Evolutionary conservation across 2,888 invertebrate genomes (phyloP).

Genomic region (Colletes collaris): DNA sequence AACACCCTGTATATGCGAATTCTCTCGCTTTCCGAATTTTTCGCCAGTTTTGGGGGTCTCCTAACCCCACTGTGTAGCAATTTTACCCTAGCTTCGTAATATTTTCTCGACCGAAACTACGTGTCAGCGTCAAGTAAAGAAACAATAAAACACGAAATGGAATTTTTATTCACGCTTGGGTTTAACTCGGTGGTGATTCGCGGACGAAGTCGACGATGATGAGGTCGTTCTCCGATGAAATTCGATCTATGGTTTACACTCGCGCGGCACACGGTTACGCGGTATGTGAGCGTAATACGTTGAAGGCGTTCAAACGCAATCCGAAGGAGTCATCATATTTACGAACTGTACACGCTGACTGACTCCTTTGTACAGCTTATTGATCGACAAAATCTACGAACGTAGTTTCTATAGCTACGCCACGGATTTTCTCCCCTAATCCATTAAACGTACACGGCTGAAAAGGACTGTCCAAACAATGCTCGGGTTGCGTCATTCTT

Average conservation of each 20-base stretch:
- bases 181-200: background rate
- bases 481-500: conserved; percentile 4
- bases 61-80: no score
- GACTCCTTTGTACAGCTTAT: conserved; percentile 34
- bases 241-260: conserved; percentile 11
- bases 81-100: no score
- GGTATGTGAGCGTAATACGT: conserved; percentile 4
- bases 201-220: background rate
- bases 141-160: conserved; percentile 4
- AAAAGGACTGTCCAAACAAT: conserved; percentile 40
- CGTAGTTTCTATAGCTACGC: conserved; percentile 15
- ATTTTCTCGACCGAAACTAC: background rate
- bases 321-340: conserved; percentile 19
- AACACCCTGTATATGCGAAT: no score
- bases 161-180: background rate
- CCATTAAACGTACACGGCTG: conserved; percentile 27
- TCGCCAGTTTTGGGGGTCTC: no score
- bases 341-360: conserved; percentile 24
- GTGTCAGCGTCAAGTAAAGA: background rate
- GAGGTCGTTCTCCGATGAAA: conserved; percentile 18
- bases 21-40: no score
- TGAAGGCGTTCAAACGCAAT: conserved; percentile 27
- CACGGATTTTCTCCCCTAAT: conserved; percentile 43
- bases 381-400: conserved; percentile 47
- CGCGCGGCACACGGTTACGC: background rate